A percentile compares a stretch with the other conserved stretches of the same genome.
Conservation (phyloP, 2,113 vertebrate genomes). For the Spheniscus mendiculus region DNA sequence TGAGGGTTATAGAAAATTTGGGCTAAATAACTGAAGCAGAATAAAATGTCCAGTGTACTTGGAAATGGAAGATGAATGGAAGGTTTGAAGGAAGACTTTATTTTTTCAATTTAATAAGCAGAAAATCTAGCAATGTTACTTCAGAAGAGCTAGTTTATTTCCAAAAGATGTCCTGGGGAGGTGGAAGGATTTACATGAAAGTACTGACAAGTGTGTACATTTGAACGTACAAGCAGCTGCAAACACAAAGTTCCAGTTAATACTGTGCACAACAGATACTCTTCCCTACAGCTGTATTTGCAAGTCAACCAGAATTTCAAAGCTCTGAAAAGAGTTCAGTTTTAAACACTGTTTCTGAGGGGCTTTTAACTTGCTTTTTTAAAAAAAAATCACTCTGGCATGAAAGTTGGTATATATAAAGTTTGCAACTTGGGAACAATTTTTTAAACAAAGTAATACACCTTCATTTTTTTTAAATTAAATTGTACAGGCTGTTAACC, state of each 20-base stretch:
- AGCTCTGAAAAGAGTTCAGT: background rate
- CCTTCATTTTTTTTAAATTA: constrained; percentile 11
- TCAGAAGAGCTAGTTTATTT: background rate
- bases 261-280: background rate
- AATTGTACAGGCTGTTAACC: constrained; percentile 51
- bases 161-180: background rate
- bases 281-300: background rate
- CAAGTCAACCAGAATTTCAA: background rate
- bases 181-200: background rate
- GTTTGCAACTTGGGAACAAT: constrained; percentile 1
- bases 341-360: constrained; percentile 7
- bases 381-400: background rate
- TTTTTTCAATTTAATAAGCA: background rate
- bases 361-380: background rate
- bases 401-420: constrained; percentile 31
- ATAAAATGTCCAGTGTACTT: background rate
- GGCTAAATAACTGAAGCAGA: background rate
- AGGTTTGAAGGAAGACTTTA: background rate
- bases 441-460: constrained; percentile 35
- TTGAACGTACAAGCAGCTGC: background rate
- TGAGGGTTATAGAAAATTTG: background rate
- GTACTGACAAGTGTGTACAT: background rate
- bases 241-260: background rate
- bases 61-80: background rate
- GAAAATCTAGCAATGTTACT: background rate